Conservation (phyloP, 2,113 vertebrate species). For the Pipa parva region DNA sequence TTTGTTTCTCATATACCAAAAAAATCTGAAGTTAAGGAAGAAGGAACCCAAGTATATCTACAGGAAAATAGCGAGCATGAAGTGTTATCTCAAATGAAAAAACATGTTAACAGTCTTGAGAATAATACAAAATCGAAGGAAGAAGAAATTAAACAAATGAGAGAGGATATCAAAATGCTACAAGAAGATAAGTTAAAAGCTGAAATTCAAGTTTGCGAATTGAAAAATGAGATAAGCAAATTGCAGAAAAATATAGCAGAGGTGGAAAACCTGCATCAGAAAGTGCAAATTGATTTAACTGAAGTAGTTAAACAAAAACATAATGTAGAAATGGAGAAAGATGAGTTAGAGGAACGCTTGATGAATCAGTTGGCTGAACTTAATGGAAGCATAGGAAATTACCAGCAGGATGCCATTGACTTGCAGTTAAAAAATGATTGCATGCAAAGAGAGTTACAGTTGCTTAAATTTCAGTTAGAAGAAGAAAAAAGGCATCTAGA, state of each 20-base stretch:
- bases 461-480: slow-evolving; percentile 68
- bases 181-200: slow-evolving; percentile 55
- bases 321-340: slow-evolving; percentile 77
- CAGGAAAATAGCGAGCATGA: slow-evolving; percentile 20
- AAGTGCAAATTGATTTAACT: slow-evolving; percentile 63
- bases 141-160: slow-evolving; percentile 38
- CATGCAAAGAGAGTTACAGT: slow-evolving; percentile 67
- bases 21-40: slow-evolving; percentile 41
- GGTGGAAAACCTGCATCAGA: slow-evolving; percentile 48
- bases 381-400: slow-evolving; percentile 92
- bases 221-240: slow-evolving; percentile 48
- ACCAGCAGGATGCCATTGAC: slow-evolving; percentile 84
- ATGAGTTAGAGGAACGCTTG: slow-evolving; percentile 89
- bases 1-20: background rate
- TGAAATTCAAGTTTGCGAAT: slow-evolving; percentile 50
- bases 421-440: slow-evolving; percentile 68
- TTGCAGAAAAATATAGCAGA: slow-evolving; percentile 51
- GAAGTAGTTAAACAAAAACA: slow-evolving; percentile 64
- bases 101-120: slow-evolving; percentile 54
- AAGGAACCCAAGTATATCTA: rapidly evolving
- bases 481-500: slow-evolving; percentile 81
- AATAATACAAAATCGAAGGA: slow-evolving; percentile 48
- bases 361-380: slow-evolving; percentile 97
- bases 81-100: slow-evolving; percentile 51
- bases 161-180: slow-evolving; percentile 30